Evolutionary conservation across 1,140 invertebrate species (phyloP).

Genomic region (Eueides isabella): DNA sequence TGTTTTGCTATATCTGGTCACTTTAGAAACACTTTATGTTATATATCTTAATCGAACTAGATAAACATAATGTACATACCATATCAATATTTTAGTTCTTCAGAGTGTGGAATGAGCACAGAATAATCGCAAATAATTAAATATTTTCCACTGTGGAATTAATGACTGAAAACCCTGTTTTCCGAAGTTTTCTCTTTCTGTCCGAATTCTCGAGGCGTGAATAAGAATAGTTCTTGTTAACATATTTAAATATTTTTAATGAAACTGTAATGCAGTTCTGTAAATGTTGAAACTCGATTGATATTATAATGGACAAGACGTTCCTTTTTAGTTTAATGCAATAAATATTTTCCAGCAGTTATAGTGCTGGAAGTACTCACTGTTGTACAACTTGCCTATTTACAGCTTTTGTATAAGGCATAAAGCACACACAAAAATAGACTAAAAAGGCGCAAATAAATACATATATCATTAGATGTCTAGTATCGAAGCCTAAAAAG

Average conservation of each 20-base stretch:
- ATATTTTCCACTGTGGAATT: too few species aligned
- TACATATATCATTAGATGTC: neutral
- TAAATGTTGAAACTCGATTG: neutral
- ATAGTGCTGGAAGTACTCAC: constrained; percentile 49
- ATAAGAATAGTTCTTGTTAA: neutral
- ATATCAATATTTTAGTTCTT: too few species aligned
- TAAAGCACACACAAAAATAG: too few species aligned
- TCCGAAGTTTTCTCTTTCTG: too few species aligned
- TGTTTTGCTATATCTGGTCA: neutral
- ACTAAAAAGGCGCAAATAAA: too few species aligned
- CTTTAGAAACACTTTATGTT: neutral
- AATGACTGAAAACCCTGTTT: too few species aligned
- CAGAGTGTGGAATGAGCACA: neutral
- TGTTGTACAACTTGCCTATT: constrained; percentile 42
- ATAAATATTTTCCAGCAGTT: constrained; percentile 49
- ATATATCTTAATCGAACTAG: neutral
- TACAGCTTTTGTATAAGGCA: neutral
- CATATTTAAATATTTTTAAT: constrained; percentile 7
- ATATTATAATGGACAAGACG: constrained; percentile 49
- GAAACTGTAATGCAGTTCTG: neutral
- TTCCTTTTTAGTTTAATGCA: constrained; percentile 48
- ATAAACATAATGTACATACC: too few species aligned
- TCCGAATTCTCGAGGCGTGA: too few species aligned
- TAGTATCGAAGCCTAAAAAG: too few species aligned
- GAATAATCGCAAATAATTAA: neutral